Conservation (phyloP, 2,888 invertebrate genomes). For the Drosophila formosana region DNA sequence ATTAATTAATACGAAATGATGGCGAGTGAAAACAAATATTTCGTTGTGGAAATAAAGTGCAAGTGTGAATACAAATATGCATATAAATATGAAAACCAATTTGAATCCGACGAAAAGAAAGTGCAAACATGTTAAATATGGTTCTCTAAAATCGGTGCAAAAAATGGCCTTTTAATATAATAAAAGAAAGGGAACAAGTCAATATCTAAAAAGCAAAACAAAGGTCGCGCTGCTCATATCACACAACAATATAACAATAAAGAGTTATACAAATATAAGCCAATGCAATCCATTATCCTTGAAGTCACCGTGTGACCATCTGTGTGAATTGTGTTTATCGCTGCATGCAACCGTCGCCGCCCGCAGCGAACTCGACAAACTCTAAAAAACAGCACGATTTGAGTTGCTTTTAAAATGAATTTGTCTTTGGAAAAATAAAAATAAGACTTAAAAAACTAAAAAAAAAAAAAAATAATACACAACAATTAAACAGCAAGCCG, state of each 20-base stretch:
- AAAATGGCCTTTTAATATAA: constrained; percentile 11
- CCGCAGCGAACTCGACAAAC: constrained; percentile 35
- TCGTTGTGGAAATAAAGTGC: background rate
- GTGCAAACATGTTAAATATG: constrained; percentile 12
- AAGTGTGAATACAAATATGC: constrained; percentile 1
- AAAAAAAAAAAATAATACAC: background rate
- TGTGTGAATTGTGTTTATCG: background rate
- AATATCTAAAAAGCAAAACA: constrained; percentile 41
- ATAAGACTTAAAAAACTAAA: background rate
- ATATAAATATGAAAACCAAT: background rate
- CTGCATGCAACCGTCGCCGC: constrained; percentile 43
- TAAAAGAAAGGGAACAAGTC: constrained; percentile 59
- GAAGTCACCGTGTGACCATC: background rate
- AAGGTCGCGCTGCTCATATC: constrained; percentile 41
- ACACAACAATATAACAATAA: constrained; percentile 14
- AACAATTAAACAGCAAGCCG: no score
- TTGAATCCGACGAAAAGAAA: background rate
- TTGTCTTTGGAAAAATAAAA: background rate
- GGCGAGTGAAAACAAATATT: background rate
- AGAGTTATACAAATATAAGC: background rate
- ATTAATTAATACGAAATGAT: background rate
- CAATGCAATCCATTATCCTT: constrained; percentile 10
- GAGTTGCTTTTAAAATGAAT: background rate
- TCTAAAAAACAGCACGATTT: background rate
- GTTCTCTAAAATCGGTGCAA: background rate